These are phyloP conservation scores for Hylaeus volcanicus DNA, from an alignment of 1,140 invertebrate species.

Conservation along the genomic window DNA sequence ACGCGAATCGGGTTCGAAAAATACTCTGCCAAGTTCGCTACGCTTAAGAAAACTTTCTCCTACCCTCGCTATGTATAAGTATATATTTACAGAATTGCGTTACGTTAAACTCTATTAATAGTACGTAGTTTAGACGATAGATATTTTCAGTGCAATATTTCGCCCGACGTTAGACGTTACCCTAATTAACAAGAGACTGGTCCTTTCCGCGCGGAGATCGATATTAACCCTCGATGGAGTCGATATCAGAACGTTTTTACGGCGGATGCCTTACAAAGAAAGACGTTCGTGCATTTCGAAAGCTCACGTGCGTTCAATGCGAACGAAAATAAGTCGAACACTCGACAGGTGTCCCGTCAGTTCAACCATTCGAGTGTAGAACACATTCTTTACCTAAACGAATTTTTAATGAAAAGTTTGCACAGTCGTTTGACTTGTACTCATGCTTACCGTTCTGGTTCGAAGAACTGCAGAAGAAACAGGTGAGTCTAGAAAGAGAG, in stretches of 20 bases:
- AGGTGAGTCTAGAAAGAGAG: too few relatives aligned
- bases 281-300: conserved; percentile 19
- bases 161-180: conserved; percentile 35
- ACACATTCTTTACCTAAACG: not conserved
- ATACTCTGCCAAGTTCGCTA: conserved; percentile 50
- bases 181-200: conserved; percentile 42
- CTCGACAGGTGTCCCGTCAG: not conserved
- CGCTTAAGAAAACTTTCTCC: conserved; percentile 45
- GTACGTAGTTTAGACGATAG: conserved; percentile 30
- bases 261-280: conserved; percentile 6
- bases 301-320: conserved; percentile 6
- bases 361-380: conserved; percentile 20
- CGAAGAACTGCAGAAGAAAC: too few relatives aligned
- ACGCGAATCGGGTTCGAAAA: conserved; percentile 54
- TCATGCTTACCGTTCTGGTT: too few relatives aligned
- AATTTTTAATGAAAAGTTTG: not conserved
- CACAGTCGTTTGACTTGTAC: not conserved
- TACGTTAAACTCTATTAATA: conserved; percentile 16
- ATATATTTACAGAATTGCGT: conserved; percentile 37
- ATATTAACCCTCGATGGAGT: conserved; percentile 18
- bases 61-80: conserved; percentile 37
- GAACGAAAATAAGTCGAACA: not conserved
- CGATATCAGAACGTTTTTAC: conserved; percentile 3
- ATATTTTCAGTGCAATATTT: conserved; percentile 58
- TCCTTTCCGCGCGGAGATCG: conserved; percentile 34